Base-by-base conservation (phyloP, 1,140 invertebrate genomes). In the Thaumatotibia leucotreta region DNA sequence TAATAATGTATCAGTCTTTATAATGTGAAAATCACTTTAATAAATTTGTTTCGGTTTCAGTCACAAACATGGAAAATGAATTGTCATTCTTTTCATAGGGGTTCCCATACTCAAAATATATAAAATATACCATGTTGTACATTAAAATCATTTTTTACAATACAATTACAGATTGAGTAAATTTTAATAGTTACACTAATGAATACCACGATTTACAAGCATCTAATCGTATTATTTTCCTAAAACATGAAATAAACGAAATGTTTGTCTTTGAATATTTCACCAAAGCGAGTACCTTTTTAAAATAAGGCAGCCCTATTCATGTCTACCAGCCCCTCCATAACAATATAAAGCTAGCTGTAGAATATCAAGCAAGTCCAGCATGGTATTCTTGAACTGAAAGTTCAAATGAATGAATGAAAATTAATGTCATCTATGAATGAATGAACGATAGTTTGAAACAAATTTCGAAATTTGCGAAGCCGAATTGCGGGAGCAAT, bases 31-130 rank as follows among this genome's bases (percentile, higher is more conserved):
- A 31, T 20, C 11, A 32, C 61, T 33, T 14, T 20, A 11, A 29
- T 20, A 0, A 45, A 45, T 45, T 45, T 20, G 14, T 63, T 33
- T 63, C 31, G 14, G 4, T 63, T 39, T 58, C 23, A 27, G 52
- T 58, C 52, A 31, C 52, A 58, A 58, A 58, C 52, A 58, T 58
- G 52, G 52, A 58, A 58, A 58, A 58, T 58, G 52, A 58, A 58
- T 58, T 58, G 52, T 58, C 52, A 58, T 58, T 45, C 17, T 45
- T 58, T 4, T 6, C 11, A 4, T 29, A 6, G 9, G 52, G 9
- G 52, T 58, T 58, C 27, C 22, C 52, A 22, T 50, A 54, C 20
- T 35, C n/a, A n/a, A n/a, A n/a, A n/a, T n/a, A n/a, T 11, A 63
- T 8, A 45, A 45, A n/a, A 45, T 45, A 5, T 45, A 20, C 39